Conservation (phyloP, 1,140 invertebrate species). For the Luehdorfia chinensis region DNA sequence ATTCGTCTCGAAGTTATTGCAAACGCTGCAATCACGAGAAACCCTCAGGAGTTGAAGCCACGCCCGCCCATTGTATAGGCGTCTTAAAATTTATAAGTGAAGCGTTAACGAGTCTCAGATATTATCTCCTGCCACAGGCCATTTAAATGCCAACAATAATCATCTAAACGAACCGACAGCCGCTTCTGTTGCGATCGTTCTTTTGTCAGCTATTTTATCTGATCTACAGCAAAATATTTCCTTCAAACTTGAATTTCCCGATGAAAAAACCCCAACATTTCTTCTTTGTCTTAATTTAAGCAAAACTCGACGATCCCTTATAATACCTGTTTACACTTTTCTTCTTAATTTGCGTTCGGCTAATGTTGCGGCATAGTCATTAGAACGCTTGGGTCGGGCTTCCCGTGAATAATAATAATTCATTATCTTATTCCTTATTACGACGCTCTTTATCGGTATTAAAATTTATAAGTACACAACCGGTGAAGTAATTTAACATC, state of each 20-base stretch:
- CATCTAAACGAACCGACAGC: neutral
- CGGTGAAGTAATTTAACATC: conserved; percentile 2
- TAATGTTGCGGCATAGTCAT: conserved; percentile 56
- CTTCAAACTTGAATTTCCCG: no score
- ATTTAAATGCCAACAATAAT: conserved; percentile 5
- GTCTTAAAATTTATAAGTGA: conserved; percentile 12
- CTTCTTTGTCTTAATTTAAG: no score
- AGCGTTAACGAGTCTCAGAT: conserved; percentile 9
- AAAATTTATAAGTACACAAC: conserved; percentile 25
- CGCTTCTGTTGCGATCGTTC: neutral
- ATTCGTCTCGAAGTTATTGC: neutral
- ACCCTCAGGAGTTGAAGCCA: neutral
- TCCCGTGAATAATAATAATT: conserved; percentile 58
- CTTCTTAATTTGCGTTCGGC: conserved; percentile 55
- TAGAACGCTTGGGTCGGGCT: conserved; percentile 35
- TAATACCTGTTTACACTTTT: conserved; percentile 60
- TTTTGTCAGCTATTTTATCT: neutral
- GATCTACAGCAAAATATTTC: neutral
- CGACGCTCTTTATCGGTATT: conserved; percentile 30
- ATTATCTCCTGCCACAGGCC: conserved; percentile 1
- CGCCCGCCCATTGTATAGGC: conserved; percentile 1
- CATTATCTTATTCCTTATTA: conserved; percentile 41
- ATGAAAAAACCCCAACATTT: no score
- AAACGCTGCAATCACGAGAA: neutral
- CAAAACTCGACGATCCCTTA: conserved; percentile 45